A percentile compares a stretch with the other conserved stretches of the same genome.
phyloP scores from a whole-genome alignment of 2,113 vertebrate species.

The Ornithorhynchus anatinus region DNA sequence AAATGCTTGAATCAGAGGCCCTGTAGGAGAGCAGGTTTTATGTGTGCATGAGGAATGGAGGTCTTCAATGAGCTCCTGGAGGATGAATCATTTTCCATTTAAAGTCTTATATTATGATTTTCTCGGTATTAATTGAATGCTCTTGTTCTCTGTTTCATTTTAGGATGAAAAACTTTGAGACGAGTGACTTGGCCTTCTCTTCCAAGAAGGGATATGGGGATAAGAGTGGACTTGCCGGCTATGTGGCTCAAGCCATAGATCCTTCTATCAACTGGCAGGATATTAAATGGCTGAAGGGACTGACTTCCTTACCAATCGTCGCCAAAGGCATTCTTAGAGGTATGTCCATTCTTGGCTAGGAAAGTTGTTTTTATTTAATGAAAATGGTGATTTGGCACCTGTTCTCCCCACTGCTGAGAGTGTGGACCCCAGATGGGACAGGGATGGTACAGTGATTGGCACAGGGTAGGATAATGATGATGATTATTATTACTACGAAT shows the following conservation, averaged over 20 bases:
- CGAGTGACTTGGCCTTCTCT: conserved; percentile 82
- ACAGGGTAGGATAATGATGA: no score
- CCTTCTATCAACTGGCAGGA: conserved; percentile 86
- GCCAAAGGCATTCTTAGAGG: conserved; percentile 89
- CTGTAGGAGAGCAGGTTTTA: no score
- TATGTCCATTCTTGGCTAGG: conserved; percentile 39
- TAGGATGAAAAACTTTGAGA: conserved; percentile 92
- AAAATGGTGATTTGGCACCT: no score
- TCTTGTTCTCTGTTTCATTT: conserved; percentile 4
- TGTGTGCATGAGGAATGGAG: neutral
- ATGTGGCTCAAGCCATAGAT: conserved; percentile 87
- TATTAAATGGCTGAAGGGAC: conserved; percentile 83
- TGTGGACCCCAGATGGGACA: no score
- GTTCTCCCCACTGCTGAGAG: no score
- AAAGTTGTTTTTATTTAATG: no score
- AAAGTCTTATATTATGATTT: neutral
- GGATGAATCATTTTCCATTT: neutral
- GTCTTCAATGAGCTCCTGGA: neutral
- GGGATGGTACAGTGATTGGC: no score
- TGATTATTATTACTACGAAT: no score
- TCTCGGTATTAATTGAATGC: neutral
- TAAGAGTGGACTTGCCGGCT: conserved; percentile 87
- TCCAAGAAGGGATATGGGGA: conserved; percentile 80
- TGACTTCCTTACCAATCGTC: conserved; percentile 86
- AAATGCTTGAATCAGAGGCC: no score